A percentile compares a stretch with the other conserved stretches of the same genome.
Conservation (phyloP, 2,888 invertebrate genomes). For the Stenodema calcarata region DNA sequence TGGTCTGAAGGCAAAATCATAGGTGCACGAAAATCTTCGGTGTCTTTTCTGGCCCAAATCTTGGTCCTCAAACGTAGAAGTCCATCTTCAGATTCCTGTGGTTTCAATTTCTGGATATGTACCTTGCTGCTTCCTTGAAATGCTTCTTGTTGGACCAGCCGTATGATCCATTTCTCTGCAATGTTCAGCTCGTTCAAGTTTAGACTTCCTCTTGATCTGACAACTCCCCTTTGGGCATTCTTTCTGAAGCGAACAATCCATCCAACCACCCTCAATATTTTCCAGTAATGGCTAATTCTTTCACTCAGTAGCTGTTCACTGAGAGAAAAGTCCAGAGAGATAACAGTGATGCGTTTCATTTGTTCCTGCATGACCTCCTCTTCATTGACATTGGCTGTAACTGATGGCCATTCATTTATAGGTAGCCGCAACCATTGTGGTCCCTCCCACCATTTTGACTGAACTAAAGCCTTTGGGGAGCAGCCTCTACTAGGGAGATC, state of each 20-base stretch:
- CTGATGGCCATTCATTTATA: conserved; percentile 56
- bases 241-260: conserved; percentile 13
- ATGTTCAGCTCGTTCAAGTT: background rate
- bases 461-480: conserved; percentile 55
- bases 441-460: conserved; percentile 60
- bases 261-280: background rate
- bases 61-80: conserved; percentile 34
- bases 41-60: conserved; percentile 36
- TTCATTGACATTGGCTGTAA: background rate
- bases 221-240: background rate
- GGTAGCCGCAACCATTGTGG: conserved; percentile 58
- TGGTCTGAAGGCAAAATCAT: conserved; percentile 43
- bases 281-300: background rate
- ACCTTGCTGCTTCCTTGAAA: background rate
- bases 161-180: background rate
- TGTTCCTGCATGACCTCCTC: conserved; percentile 16
- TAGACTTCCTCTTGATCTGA: background rate
- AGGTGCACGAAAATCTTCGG: conserved; percentile 42
- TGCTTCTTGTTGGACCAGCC: background rate
- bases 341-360: background rate
- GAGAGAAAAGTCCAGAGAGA: background rate
- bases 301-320: background rate
- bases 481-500: conserved; percentile 57
- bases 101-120: background rate
- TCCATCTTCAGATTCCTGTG: background rate